Percentiles rank a stretch among this genome's conserved stretches.
Conservation (phyloP, 1,140 invertebrate genomes). For the Leptoteleia sp. region DNA sequence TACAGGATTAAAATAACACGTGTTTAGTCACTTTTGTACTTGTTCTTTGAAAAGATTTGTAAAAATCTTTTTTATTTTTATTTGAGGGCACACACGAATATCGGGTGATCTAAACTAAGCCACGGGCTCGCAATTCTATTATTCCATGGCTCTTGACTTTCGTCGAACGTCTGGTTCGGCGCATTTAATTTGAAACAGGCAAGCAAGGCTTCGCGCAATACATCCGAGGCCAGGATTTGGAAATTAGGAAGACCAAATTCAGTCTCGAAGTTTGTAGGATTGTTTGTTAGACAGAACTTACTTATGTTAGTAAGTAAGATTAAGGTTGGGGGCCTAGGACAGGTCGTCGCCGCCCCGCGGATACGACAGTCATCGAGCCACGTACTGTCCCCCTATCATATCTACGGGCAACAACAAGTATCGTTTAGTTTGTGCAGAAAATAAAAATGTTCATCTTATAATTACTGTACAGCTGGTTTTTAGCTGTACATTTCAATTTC, state of each 20-base stretch:
- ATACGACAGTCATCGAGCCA: conserved; percentile 82
- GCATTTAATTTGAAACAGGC: conserved; percentile 67
- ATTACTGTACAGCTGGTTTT: conserved; percentile 32
- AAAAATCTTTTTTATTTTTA: conserved; percentile 25
- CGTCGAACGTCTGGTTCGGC: conserved; percentile 46
- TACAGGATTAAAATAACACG: conserved; percentile 30
- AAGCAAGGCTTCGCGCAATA: conserved; percentile 80
- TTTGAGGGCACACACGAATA: conserved; percentile 57
- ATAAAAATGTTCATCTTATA: conserved; percentile 70
- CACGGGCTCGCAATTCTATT: conserved; percentile 76
- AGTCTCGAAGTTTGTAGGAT: conserved; percentile 77
- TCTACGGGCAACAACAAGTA: conserved; percentile 82
- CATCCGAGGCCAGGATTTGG: conserved; percentile 78
- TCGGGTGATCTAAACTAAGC: conserved; percentile 67
- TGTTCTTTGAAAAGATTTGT: conserved; percentile 16
- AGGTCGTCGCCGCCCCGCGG: conserved; percentile 82
- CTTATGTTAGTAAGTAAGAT: conserved; percentile 83
- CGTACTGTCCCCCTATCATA: conserved; percentile 82
- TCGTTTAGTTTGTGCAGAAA: conserved; percentile 81
- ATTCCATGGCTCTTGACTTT: conserved; percentile 72
- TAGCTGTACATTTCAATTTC: conserved; percentile 19
- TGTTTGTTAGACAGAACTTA: conserved; percentile 82
- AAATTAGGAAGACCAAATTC: conserved; percentile 74
- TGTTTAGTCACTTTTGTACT: conserved; percentile 23
- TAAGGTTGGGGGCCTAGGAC: conserved; percentile 82